Evolutionary conservation across 2,113 vertebrate genomes (phyloP).

Genomic region (Bambusicola thoracicus): DNA sequence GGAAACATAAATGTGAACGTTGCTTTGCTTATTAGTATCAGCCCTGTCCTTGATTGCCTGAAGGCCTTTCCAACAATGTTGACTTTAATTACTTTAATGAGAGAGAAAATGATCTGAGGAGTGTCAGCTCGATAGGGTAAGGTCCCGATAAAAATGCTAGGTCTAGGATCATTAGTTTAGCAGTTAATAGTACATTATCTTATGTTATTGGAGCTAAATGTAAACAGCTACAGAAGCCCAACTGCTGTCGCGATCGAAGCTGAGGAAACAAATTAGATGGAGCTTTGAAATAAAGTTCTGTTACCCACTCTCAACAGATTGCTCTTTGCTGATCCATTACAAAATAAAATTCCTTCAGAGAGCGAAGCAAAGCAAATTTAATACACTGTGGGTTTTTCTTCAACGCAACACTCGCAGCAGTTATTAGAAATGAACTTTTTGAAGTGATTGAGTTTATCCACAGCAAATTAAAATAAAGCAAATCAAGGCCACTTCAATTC

Average conservation of each 20-base stretch:
- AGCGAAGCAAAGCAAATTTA: neutral
- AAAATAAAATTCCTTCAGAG: neutral
- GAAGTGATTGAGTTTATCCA: slow-evolving; percentile 1
- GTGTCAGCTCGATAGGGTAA: slow-evolving; percentile 24
- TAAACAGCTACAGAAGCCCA: slow-evolving; percentile 34
- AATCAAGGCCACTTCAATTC: neutral
- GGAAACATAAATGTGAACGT: neutral
- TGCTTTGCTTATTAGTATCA: slow-evolving; percentile 34
- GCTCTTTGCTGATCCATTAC: neutral
- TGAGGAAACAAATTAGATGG: neutral
- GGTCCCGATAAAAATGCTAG: neutral
- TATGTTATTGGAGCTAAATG: slow-evolving; percentile 14
- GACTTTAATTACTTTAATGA: slow-evolving; percentile 66
- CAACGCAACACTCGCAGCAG: neutral
- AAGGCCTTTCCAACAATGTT: slow-evolving; percentile 20
- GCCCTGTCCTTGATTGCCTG: neutral
- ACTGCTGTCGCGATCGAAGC: neutral
- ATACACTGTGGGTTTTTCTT: neutral
- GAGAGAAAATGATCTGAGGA: slow-evolving; percentile 48
- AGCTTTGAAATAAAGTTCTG: slow-evolving; percentile 10
- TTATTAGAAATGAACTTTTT: neutral
- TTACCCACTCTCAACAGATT: neutral
- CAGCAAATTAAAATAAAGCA: slow-evolving; percentile 24
- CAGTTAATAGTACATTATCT: slow-evolving; percentile 37
- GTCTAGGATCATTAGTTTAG: slow-evolving; percentile 44